Conservation (phyloP, 2,888 invertebrate species). For the Stramonita haemastoma region DNA sequence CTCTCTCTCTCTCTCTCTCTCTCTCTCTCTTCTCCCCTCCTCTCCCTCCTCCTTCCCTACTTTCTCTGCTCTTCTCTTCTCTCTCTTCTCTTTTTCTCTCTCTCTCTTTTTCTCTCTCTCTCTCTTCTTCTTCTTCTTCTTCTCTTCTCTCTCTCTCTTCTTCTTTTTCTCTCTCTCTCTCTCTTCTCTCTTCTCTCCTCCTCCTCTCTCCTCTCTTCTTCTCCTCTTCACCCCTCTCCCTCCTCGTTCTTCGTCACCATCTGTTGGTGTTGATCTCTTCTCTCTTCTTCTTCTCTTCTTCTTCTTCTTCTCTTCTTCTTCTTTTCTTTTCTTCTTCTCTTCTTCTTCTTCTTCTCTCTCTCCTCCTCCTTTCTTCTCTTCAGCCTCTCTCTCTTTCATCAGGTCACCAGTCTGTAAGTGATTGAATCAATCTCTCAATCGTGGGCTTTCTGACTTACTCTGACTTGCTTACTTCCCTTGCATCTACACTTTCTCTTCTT, state of each 20-base stretch:
- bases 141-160: not conserved
- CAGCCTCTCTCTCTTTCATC: too few species aligned
- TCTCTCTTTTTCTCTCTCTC: not conserved
- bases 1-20: not conserved
- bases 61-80: not conserved
- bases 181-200: not conserved
- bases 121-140: not conserved
- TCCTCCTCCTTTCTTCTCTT: too few species aligned
- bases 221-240: too few species aligned
- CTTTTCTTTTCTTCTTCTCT: too few species aligned
- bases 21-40: not conserved
- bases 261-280: too few species aligned
- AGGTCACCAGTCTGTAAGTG: too few species aligned
- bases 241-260: too few species aligned
- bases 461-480: slow-evolving; percentile 13
- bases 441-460: not conserved
- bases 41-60: not conserved
- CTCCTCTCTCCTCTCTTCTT: too few species aligned
- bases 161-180: not conserved
- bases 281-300: not conserved
- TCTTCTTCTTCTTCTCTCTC: not conserved
- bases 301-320: not conserved
- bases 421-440: slow-evolving; percentile 5
- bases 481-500: not conserved
- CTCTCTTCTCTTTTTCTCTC: not conserved